Evolutionary conservation across 2,888 invertebrate species (phyloP).

Genomic region (Cremastobaeus sp.): DNA sequence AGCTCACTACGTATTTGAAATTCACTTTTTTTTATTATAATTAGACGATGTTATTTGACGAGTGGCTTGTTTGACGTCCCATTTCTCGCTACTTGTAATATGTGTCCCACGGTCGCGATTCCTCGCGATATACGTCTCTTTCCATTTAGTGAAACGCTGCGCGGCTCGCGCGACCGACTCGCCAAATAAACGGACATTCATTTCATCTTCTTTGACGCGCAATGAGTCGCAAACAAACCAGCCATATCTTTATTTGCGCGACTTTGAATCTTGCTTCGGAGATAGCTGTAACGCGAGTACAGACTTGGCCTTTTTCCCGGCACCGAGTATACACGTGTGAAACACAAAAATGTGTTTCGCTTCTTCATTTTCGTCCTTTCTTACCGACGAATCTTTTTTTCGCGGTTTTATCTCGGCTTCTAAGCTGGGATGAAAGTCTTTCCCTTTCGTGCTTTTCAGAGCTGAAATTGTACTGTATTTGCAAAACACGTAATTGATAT

Average conservation of each 20-base stretch:
- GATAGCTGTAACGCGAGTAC: conserved; percentile 63
- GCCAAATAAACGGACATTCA: conserved; percentile 58
- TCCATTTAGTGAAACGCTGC: conserved; percentile 41
- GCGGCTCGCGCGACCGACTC: conserved; percentile 27
- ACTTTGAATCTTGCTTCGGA: conserved; percentile 75
- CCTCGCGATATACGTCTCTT: conserved; percentile 28
- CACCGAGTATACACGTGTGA: conserved; percentile 18
- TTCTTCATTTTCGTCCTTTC: conserved; percentile 16
- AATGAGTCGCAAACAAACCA: conserved; percentile 76
- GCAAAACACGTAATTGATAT: too few species aligned
- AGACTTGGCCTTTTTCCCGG: conserved; percentile 56
- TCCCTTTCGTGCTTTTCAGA: too few species aligned
- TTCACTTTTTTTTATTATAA: too few species aligned
- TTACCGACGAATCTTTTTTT: conserved; percentile 19
- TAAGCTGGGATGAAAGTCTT: conserved; percentile 27
- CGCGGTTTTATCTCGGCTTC: conserved; percentile 30
- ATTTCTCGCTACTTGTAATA: conserved; percentile 53
- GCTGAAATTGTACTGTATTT: too few species aligned
- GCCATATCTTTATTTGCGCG: conserved; percentile 75
- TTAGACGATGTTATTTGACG: conserved; percentile 18
- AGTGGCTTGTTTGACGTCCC: conserved; percentile 46
- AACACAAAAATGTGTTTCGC: conserved; percentile 39
- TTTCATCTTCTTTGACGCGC: conserved; percentile 71
- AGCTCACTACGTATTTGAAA: too few species aligned
- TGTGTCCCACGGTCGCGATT: conserved; percentile 34